Evolutionary conservation across 2,888 invertebrate species (phyloP).

Genomic region (Hymenopus coronatus): DNA sequence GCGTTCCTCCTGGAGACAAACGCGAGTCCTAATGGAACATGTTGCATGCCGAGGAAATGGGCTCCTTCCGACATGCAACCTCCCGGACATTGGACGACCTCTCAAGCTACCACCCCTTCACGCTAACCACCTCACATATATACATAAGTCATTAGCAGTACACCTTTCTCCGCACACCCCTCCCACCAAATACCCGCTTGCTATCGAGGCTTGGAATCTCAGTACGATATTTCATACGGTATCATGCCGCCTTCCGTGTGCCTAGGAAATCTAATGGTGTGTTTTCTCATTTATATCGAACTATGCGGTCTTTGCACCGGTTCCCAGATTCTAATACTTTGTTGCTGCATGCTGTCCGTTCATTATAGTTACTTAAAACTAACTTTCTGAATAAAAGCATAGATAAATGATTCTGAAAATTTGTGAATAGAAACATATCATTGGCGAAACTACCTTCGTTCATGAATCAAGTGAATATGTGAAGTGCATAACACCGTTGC

Average conservation of each 20-base stretch:
- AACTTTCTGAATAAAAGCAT: too few relatives aligned
- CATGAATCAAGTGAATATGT: too few relatives aligned
- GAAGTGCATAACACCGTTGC: too few relatives aligned
- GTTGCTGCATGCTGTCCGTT: too few relatives aligned
- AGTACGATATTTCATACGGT: background rate
- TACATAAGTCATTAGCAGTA: slow-evolving; percentile 4
- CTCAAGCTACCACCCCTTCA: background rate
- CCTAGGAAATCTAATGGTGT: too few relatives aligned
- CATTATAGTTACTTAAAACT: too few relatives aligned
- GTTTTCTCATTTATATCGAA: too few relatives aligned
- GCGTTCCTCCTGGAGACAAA: background rate
- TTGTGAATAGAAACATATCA: too few relatives aligned
- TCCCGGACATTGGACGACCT: background rate
- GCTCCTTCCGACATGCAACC: slow-evolving; percentile 40
- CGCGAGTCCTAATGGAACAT: slow-evolving; percentile 24
- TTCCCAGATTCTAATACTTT: too few relatives aligned
- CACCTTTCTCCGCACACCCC: background rate
- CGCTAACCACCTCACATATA: background rate
- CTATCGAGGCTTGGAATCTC: slow-evolving; percentile 11
- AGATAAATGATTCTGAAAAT: too few relatives aligned
- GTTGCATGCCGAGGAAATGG: slow-evolving; percentile 36
- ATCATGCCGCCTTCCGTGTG: background rate
- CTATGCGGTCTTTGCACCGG: too few relatives aligned
- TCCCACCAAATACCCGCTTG: background rate
- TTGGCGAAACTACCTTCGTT: too few relatives aligned